Percentiles rank a stretch among this genome's conserved stretches.
These are phyloP conservation scores for Sisor rabdophorus DNA, from an alignment of 2,113 vertebrate genomes.

Conservation along the genomic window DNA sequence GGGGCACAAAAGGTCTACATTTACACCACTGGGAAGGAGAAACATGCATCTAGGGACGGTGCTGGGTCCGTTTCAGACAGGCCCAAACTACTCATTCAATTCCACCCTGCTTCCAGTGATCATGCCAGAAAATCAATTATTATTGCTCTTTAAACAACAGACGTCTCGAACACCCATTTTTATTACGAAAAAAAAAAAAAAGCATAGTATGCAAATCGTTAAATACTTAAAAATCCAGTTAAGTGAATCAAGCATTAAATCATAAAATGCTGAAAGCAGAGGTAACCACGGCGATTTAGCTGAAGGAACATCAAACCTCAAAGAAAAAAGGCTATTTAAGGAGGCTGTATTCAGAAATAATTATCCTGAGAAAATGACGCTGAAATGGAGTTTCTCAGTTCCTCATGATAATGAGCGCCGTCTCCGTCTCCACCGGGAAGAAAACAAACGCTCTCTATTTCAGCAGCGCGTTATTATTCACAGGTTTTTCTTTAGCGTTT, in stretches of 20 bases:
- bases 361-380: conserved; percentile 68
- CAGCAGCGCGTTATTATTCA: conserved; percentile 46
- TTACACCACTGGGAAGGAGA: conserved; percentile 59
- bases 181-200: background rate
- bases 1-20: conserved; percentile 59
- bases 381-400: conserved; percentile 60
- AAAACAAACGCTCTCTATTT: conserved; percentile 65
- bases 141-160: background rate
- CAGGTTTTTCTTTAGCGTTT: conserved; percentile 25
- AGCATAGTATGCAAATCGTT: conserved; percentile 9
- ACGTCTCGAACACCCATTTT: background rate
- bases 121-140: no score
- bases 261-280: conserved; percentile 69
- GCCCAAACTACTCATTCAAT: no score
- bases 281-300: conserved; percentile 66
- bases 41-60: conserved; percentile 54
- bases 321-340: conserved; percentile 66
- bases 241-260: conserved; percentile 54
- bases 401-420: conserved; percentile 68
- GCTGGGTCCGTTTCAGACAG: conserved; percentile 37
- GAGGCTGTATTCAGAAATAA: conserved; percentile 69
- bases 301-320: conserved; percentile 66
- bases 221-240: conserved; percentile 52
- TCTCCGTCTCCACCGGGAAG: conserved; percentile 60
- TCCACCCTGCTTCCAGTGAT: background rate